phyloP scores from a whole-genome alignment of 2,113 vertebrate genomes.

The Bos javanicus region DNA sequence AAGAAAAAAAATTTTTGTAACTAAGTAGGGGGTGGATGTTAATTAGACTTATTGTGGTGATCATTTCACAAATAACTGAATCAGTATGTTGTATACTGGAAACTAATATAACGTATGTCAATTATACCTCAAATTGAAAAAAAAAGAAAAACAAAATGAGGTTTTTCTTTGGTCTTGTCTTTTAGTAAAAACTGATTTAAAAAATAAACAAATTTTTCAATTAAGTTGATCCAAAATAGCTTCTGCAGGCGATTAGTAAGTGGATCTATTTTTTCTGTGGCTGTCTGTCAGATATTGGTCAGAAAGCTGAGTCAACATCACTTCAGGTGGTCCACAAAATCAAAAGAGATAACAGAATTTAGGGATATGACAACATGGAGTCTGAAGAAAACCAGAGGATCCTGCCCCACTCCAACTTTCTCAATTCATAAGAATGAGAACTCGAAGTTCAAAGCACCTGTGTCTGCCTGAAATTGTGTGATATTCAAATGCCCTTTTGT shows the following conservation, averaged over 20 bases:
- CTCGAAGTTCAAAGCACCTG: neutral
- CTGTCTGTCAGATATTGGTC: neutral
- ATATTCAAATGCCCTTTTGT: neutral
- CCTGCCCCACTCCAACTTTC: neutral
- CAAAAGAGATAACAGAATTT: neutral
- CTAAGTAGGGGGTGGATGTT: neutral
- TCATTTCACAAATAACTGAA: neutral
- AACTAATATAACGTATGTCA: neutral
- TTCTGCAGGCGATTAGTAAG: neutral
- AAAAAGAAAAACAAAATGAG: neutral
- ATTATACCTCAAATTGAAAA: neutral
- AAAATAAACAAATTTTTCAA: neutral
- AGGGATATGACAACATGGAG: neutral
- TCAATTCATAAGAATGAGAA: neutral
- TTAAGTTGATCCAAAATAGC: neutral
- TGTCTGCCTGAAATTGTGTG: neutral
- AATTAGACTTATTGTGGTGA: neutral
- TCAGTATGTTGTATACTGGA: neutral
- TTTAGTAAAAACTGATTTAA: neutral
- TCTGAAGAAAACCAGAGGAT: neutral
- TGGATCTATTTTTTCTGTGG: neutral
- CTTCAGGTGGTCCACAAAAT: slow-evolving; percentile 8
- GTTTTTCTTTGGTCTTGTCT: neutral
- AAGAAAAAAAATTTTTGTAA: neutral
- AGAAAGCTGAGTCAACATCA: neutral